Evolutionary conservation across 2,113 vertebrate species (phyloP), one percentile per base, ranked within the genome.

Genomic region (Rhinogobius similis): DNA sequence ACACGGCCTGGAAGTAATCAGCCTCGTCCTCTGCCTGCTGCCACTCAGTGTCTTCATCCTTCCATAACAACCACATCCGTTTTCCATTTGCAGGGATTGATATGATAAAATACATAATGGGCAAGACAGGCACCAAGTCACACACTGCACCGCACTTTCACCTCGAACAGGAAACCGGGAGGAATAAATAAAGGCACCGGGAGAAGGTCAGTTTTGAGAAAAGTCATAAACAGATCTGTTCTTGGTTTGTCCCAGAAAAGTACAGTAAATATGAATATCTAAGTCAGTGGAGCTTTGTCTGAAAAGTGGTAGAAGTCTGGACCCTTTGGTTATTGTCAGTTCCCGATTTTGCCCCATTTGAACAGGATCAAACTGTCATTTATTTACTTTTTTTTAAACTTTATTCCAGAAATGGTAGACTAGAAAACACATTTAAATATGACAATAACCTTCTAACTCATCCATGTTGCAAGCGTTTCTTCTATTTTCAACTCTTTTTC

Each of bases 1-100:
- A 72, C 70, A 0, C 55, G 48, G 73, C 70, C 84, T 89, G 88
- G 84, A 87, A 85, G 65, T 56, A 85, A 91, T 88, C 87, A 83
- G 72, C 23, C 65, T 67, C 68, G 80, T 78, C 70, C 79, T 48
- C 78, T 11, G 74, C 77, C 65, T 53, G 73, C 72, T 89, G 76
- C 72, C 77, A 78, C 77, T 89, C 83, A 76, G 67, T 77, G 77
- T 83, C 81, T 84, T 70, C 76, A 76, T 81, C 77, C 75, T 62
- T 72, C 75, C 75, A 82, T 64, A 79, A 79, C 70, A 66, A 75
- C 65, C 67, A 78, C 89, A 92, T 90, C 86, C 78, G 75, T 82
- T 91, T 88, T 82, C 81, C 76, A 91, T 91, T 89, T 58, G 56
- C 72, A 81, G 72, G 78, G 73, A 83, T 79, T 85, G 79, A 84